Percentiles rank a stretch among this genome's conserved stretches.
Conservation (phyloP, 2,113 vertebrate species). For the Mungos mungo region DNA sequence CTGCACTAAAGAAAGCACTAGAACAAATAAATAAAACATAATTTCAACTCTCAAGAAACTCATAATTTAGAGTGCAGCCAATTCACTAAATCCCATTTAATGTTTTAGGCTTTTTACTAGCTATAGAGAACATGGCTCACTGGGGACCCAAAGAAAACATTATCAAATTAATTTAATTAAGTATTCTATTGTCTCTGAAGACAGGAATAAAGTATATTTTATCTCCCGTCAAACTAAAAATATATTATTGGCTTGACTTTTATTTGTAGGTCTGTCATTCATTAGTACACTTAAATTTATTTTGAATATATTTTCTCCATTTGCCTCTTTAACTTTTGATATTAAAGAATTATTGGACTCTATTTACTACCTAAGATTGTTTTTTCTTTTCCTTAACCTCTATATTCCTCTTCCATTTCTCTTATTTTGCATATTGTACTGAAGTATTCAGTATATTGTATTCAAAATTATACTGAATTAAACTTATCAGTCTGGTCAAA, state of each 20-base stretch:
- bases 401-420: not conserved
- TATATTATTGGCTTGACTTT: not conserved
- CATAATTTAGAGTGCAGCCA: not conserved
- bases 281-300: not conserved
- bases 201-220: not conserved
- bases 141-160: not conserved
- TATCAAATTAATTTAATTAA: constrained; percentile 25
- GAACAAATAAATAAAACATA: constrained; percentile 43
- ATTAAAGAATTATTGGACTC: not conserved
- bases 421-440: not conserved
- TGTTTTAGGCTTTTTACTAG: constrained; percentile 14
- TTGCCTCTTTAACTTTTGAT: not conserved
- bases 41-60: constrained; percentile 4
- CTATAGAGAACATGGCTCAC: not conserved
- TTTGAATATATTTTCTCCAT: not conserved
- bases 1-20: not conserved
- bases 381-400: not conserved
- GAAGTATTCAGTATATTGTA: not conserved
- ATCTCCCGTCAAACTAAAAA: not conserved
- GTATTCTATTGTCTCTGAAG: not conserved
- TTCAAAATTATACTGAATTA: not conserved
- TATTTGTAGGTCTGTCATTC: not conserved
- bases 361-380: not conserved
- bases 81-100: constrained; percentile 45
- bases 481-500: not conserved